Evolutionary conservation across 2,888 invertebrate genomes (phyloP), one percentile per base, ranked within the genome.

Genomic region (Drosophila koepferae): DNA sequence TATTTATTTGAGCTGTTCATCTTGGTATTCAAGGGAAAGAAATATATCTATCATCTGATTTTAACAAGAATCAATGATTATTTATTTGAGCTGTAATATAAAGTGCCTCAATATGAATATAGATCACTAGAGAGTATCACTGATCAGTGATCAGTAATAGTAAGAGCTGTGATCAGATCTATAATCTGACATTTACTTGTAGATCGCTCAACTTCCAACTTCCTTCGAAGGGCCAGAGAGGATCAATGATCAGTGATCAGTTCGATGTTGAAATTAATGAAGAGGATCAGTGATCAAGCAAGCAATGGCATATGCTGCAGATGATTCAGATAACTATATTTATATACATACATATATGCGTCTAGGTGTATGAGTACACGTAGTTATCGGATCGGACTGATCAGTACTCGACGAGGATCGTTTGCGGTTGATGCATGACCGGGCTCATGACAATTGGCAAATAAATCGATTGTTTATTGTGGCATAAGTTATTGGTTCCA

Each of bases 401-500:
- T 76, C 58, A 34, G 4, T 46, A 44, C 55, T 63, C 46, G 34
- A 36, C 41, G 16, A 46, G 64, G 54, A 71, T 65, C 56, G 49
- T 23, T 67, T 23, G 36, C 3, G 34, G 18, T 40, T 78, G 77
- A 77, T 79, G 63, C 60, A 77, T 77, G 38, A 62, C n/a, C 28
- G 40, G 54, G 43, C 61, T 67, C 74, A 70, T 66, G 54, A 62
- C 54, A 72, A 79, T 75, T 79, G 77, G 66, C 80, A 78, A 43
- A 71, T 71, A 72, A 72, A 78, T 79, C 63, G 80, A 79, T 79
- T 78, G 80, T 78, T 79, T 79, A 77, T 80, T 78, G 80, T 77
- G 63, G 36, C 51, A 72, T 80, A 80, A 78, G 60, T 80, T 68
- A 78, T 80, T 63, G 65, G 34, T 80, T 80, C 72, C 77, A 79